Evolutionary conservation across 2,797 vertebrate genomes (phyloP).

Genomic region (Crotalus adamanteus): DNA sequence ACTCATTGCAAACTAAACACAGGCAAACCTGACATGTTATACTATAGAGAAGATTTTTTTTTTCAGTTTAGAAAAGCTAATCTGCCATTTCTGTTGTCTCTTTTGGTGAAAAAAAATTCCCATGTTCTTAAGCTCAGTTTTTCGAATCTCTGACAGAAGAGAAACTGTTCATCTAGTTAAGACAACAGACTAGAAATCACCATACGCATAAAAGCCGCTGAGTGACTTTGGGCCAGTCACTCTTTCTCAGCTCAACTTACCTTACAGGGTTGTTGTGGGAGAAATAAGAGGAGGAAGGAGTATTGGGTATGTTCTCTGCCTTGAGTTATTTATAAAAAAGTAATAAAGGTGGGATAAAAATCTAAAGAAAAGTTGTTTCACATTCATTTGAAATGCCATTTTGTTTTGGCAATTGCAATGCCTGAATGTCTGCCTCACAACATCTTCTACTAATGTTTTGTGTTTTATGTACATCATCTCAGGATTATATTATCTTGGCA

Average conservation of each 20-base stretch:
- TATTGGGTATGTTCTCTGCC: not conserved
- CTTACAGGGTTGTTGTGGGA: not conserved
- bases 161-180: not conserved
- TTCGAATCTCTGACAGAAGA: not conserved
- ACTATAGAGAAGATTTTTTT: not conserved
- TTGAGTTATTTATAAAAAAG: not conserved
- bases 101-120: not conserved
- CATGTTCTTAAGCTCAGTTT: not conserved
- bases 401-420: not conserved
- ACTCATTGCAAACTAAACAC: not conserved
- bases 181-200: not conserved
- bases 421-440: not conserved
- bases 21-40: not conserved
- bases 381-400: not conserved
- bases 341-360: not conserved
- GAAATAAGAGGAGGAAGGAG: not conserved
- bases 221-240: not conserved
- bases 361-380: not conserved
- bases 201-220: too few species aligned
- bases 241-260: not conserved
- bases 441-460: not conserved
- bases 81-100: not conserved
- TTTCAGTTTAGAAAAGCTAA: not conserved
- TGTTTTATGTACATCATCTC: not conserved
- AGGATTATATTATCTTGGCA: not conserved